A percentile compares a stretch with the other conserved stretches of the same genome.
phyloP scores from a whole-genome alignment of 2,797 vertebrate genomes.

The Distichodus sexfasciatus region DNA sequence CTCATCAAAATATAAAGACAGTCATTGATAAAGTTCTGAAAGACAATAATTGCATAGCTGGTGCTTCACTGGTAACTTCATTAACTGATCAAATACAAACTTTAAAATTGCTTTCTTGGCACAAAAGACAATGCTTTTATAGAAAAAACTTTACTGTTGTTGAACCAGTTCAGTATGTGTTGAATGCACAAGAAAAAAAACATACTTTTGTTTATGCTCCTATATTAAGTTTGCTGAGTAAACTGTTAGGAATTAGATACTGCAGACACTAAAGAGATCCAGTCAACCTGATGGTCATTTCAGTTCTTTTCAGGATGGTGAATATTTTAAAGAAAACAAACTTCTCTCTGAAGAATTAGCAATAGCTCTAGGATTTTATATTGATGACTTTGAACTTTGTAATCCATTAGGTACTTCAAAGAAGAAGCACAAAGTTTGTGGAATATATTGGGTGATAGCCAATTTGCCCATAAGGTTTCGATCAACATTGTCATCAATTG shows the following conservation, averaged over 20 bases:
- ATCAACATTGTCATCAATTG: slow-evolving; percentile 30
- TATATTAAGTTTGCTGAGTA: slow-evolving; percentile 39
- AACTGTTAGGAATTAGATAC: slow-evolving; percentile 38
- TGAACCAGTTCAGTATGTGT: slow-evolving; percentile 43
- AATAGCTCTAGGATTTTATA: slow-evolving; percentile 14
- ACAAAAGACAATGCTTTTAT: slow-evolving; percentile 32
- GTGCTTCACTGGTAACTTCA: slow-evolving; percentile 27
- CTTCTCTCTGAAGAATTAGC: slow-evolving; percentile 11
- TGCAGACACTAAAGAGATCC: slow-evolving; percentile 27
- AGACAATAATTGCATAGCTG: slow-evolving; percentile 3
- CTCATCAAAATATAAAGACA: slow-evolving; percentile 10
- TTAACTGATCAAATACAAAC: slow-evolving; percentile 30
- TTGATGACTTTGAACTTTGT: slow-evolving; percentile 36
- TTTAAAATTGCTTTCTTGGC: slow-evolving; percentile 33
- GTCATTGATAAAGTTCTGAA: slow-evolving; percentile 14
- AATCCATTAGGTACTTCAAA: slow-evolving; percentile 36
- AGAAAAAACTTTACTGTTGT: slow-evolving; percentile 38
- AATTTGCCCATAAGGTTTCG: slow-evolving; percentile 28
- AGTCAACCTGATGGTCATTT: slow-evolving; percentile 15
- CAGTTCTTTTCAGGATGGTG: slow-evolving; percentile 36
- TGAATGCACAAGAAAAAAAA: slow-evolving; percentile 35
- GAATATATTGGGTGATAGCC: slow-evolving; percentile 42
- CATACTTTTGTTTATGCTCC: slow-evolving; percentile 43
- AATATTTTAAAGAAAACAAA: slow-evolving; percentile 34
- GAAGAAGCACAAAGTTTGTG: slow-evolving; percentile 40